Base-by-base conservation (phyloP, 1,140 invertebrate species). In the Mizuhopecten yessoensis region DNA sequence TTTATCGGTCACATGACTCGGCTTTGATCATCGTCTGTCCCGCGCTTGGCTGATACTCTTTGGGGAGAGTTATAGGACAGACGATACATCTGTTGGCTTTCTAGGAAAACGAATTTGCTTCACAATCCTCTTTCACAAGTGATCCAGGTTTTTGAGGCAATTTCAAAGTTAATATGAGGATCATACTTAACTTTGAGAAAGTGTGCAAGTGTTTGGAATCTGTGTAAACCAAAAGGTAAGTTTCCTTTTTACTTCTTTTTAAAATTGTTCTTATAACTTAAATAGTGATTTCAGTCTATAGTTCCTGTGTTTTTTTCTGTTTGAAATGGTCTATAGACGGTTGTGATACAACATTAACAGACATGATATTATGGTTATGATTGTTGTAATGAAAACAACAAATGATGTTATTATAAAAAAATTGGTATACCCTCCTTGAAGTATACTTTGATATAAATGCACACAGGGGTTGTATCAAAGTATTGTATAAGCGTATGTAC, bases 81-180 rank as follows among this genome's bases (percentile, higher is more conserved):
- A 75, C 57, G 42, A 45, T 45, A 75, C 57, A 75, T 45, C 17
- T 45, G 57, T 75, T 29, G 57, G 23, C 57, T 75, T 49, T 75
- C 57, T 75, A 75, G 57, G 57, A 75, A 75, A 75, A n/a, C 57
- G n/a, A n/a, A 75, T 75, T 75, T n/a, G n/a, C 23, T 75, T 75
- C 23, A 29, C 23, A 75, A 75, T 75, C 0, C 57, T 75, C 23
- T 29, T n/a, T 75, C 23, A n/a, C 0, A 75, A 75, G 5, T 75
- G 23, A n/a, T 75, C 23, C 57, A 75, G 9, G n/a, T 75, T 75
- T 75, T 29, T 0, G 57, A 23, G n/a, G 5, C n/a, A 75, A 75
- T 75, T 75, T n/a, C 2, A 75, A 29, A 75, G 57, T 1, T n/a
- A 75, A 75, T 29, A 75, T 75, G 57, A 75, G 57, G 57, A 75